phyloP scores from a whole-genome alignment of 2,113 vertebrate genomes.

The Anguilla rostrata region DNA sequence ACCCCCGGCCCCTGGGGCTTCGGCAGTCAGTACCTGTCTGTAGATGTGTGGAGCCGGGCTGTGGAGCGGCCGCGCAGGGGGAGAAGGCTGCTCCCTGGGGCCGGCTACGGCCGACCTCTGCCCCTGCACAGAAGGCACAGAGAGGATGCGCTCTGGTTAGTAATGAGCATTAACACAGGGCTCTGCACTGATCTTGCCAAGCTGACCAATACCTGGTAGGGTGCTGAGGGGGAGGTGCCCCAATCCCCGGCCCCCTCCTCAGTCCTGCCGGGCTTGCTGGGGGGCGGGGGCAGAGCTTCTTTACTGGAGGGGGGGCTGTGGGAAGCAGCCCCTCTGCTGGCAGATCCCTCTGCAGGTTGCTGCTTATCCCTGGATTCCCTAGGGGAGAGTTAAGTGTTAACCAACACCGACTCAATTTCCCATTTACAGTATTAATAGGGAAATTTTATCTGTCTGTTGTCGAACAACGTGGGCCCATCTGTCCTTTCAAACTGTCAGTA shows the following conservation, averaged over 20 bases:
- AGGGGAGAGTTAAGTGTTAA: neutral
- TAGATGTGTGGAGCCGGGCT: conserved; percentile 70
- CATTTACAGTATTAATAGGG: neutral
- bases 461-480: neutral
- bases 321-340: conserved; percentile 62
- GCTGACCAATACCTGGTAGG: conserved; percentile 72
- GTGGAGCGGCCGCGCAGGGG: conserved; percentile 67
- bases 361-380: conserved; percentile 59
- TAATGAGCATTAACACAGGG: neutral
- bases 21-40: conserved; percentile 63
- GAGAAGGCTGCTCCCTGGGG: conserved; percentile 68
- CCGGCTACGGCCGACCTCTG: conserved; percentile 62
- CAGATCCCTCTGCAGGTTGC: conserved; percentile 63
- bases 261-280: conserved; percentile 78
- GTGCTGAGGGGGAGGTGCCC: conserved; percentile 53
- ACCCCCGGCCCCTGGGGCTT: conserved; percentile 12
- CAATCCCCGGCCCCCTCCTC: conserved; percentile 73
- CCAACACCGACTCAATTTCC: neutral
- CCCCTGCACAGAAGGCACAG: conserved; percentile 50
- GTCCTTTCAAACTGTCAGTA: neutral
- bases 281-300: conserved; percentile 65
- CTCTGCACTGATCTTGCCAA: neutral
- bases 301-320: conserved; percentile 69
- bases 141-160: neutral
- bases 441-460: neutral